Percentiles rank a stretch among this genome's conserved stretches.
These are phyloP conservation scores for Axinella damicornis DNA, from an alignment of 37 sponge, comb jelly and placozoan species.

Conservation along the genomic window DNA sequence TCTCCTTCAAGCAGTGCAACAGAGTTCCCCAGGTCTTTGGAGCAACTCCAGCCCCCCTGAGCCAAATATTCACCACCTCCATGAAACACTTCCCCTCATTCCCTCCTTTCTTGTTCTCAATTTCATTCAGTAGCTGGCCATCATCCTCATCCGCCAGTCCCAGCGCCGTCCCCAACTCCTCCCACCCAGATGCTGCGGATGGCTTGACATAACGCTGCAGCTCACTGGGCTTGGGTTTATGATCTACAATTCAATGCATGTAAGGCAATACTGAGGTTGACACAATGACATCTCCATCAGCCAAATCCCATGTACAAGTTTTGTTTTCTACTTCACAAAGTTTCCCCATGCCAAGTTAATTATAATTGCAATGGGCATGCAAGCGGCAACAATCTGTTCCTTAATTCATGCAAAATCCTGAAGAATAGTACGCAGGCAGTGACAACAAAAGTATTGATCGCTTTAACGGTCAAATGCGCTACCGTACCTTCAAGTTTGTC, in stretches of 20 bases:
- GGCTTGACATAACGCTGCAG: constrained; percentile 19
- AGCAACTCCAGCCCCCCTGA: background rate
- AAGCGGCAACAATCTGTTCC: too few relatives aligned
- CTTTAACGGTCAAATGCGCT: too few relatives aligned
- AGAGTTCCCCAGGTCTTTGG: constrained; percentile 2
- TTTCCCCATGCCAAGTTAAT: too few relatives aligned
- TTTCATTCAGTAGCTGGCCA: background rate
- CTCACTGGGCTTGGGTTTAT: constrained; percentile 6
- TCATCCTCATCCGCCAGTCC: background rate
- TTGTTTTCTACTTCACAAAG: too few relatives aligned
- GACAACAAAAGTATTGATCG: too few relatives aligned
- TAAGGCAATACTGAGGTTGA: background rate
- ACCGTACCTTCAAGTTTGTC: too few relatives aligned
- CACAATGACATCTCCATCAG: too few relatives aligned
- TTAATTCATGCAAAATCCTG: too few relatives aligned
- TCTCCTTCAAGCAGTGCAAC: background rate
- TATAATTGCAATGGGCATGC: too few relatives aligned
- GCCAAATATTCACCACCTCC: constrained; percentile 10
- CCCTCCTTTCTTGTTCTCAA: background rate
- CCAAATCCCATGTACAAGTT: too few relatives aligned
- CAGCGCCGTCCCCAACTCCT: constrained; percentile 25
- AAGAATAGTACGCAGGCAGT: too few relatives aligned
- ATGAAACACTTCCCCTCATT: background rate
- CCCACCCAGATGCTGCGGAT: constrained; percentile 5
- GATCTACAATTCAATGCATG: background rate